Percentiles rank a stretch among this genome's conserved stretches.
These are phyloP conservation scores for Drosophila infuscata DNA, from an alignment of 2,888 invertebrate genomes.

Conservation along the genomic window DNA sequence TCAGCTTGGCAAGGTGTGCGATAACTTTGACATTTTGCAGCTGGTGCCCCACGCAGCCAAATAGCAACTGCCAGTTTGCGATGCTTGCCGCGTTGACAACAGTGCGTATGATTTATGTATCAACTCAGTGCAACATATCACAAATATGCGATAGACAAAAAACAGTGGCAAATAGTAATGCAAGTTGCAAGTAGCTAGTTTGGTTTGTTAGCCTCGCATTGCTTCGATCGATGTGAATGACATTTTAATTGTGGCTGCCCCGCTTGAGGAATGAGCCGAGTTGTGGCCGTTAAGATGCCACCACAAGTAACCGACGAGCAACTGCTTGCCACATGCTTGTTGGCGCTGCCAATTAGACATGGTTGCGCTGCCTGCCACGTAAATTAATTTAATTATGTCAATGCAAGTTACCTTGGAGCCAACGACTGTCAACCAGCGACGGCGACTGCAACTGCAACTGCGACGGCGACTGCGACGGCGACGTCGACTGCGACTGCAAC, in stretches of 20 bases:
- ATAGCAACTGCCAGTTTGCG: constrained; percentile 28
- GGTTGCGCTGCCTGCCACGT: constrained; percentile 70
- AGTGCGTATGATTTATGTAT: constrained; percentile 76
- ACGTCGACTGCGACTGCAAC: constrained; percentile 8
- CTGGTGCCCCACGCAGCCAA: constrained; percentile 56
- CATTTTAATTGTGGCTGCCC: constrained; percentile 71
- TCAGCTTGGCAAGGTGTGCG: constrained; percentile 60
- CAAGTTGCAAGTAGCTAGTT: constrained; percentile 14
- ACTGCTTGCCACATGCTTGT: constrained; percentile 67
- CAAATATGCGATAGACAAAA: constrained; percentile 41
- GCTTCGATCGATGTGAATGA: constrained; percentile 57
- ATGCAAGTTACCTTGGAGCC: constrained; percentile 83
- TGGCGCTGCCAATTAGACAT: constrained; percentile 77
- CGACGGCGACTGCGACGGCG: constrained; percentile 15
- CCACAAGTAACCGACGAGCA: constrained; percentile 2
- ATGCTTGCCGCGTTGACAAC: constrained; percentile 49
- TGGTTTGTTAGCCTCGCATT: constrained; percentile 32
- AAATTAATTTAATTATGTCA: constrained; percentile 85
- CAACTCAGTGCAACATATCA: constrained; percentile 59
- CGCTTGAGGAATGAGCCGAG: constrained; percentile 41
- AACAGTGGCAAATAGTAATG: constrained; percentile 4
- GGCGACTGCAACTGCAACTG: neutral
- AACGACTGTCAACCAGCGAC: constrained; percentile 19
- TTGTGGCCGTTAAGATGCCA: constrained; percentile 29
- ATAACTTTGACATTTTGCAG: constrained; percentile 61